A percentile compares a stretch with the other conserved stretches of the same genome.
Evolutionary conservation across 2,797 vertebrate genomes (phyloP).

Genomic region (Gastrophryne carolinensis): DNA sequence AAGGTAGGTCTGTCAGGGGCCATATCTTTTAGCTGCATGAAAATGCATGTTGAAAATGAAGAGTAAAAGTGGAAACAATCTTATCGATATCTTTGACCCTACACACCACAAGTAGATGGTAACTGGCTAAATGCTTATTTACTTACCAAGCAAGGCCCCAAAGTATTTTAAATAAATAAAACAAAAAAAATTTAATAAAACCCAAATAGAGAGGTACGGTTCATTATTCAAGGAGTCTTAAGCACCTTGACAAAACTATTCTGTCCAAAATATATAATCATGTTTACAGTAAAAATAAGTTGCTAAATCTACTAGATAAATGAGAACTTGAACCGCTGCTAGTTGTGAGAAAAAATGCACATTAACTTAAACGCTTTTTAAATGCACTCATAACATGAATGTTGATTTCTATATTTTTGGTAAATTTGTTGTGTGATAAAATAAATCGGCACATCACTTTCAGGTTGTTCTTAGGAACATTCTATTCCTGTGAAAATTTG

Average conservation of each 20-base stretch:
- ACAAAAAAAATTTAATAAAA: constrained; percentile 59
- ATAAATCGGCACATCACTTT: constrained; percentile 60
- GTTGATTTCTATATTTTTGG: constrained; percentile 59
- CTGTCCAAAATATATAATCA: constrained; percentile 66
- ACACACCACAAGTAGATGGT: constrained; percentile 24
- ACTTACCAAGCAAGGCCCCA: constrained; percentile 61
- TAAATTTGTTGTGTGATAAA: constrained; percentile 62
- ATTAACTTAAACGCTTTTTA: constrained; percentile 62
- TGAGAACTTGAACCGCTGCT: constrained; percentile 65
- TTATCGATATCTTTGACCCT: constrained; percentile 18
- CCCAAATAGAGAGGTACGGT: constrained; percentile 51
- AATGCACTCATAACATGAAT: constrained; percentile 63
- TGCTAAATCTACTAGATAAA: constrained; percentile 70
- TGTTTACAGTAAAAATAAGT: constrained; percentile 67
- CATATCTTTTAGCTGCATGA: constrained; percentile 79
- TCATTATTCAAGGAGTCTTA: constrained; percentile 64
- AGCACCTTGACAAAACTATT: constrained; percentile 66
- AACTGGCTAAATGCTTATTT: constrained; percentile 62
- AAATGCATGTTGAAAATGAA: constrained; percentile 81
- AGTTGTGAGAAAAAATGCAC: constrained; percentile 59
- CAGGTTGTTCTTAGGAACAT: constrained; percentile 60
- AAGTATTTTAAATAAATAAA: constrained; percentile 56
- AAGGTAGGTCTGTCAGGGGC: constrained; percentile 67
- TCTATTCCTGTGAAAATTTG: constrained; percentile 62
- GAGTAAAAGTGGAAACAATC: constrained; percentile 62